Base-by-base conservation (phyloP, 1,140 invertebrate genomes). In the Diorhabda carinulata region DNA sequence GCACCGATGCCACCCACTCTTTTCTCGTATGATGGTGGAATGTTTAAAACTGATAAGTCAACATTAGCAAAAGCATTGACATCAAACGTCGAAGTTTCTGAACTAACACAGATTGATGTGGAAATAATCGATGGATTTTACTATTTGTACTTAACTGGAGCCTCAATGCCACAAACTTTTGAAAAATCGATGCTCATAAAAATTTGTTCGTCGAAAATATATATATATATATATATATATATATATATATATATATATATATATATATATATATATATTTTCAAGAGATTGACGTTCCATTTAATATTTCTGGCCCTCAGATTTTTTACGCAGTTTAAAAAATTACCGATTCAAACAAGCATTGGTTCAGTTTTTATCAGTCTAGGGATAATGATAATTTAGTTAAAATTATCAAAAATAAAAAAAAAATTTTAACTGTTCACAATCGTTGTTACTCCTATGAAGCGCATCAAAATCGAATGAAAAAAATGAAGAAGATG, bases 1-100 rank as follows among this genome's bases (percentile, higher is more conserved):
- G 71, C 78, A 71, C 75, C 75, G 45, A 56, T 77, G 61, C 79
- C 77, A 2, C 77, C 76, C 64, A 74, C 76, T 62, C 73, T 79
- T 63, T 67, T 67, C 40, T 64, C 65, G 41, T 67, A 42, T 64
- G 56, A 25, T 71, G 70, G 70, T 58, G 52, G 25, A 60, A 71
- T 71, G 65, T 67, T 58, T 44, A 71, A 71, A 71, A 71, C 56
- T 66, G 56, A 58, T 9, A 52, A 52, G 43, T 66, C 64, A 43
- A 64, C 45, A 56, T 64, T 64, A 47, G 62, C 44, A 52, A 64
- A 64, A 42, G 10, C 47, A 25, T 63, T 69, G 40, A 64, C 58
- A 59, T 58, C 61, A 6, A 61, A 57, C 10, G 56, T 40, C 43
- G 41, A 69, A 69, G 58, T 58, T 6, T 52, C 10, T 66, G 57